phyloP scores from a whole-genome alignment of 2,888 invertebrate genomes.

The Teinopalpus imperialis region DNA sequence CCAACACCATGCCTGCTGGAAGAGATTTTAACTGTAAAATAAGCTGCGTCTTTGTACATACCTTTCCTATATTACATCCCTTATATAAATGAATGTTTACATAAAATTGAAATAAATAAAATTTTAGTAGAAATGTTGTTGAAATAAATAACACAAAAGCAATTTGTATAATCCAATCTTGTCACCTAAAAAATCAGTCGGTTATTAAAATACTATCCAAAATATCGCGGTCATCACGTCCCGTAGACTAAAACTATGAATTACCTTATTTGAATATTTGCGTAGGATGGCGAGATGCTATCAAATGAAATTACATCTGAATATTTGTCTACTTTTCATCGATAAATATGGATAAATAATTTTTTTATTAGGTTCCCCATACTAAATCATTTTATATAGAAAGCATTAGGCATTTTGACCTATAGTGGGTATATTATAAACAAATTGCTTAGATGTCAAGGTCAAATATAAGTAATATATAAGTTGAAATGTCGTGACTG shows the following conservation, averaged over 20 bases:
- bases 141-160: too few species aligned
- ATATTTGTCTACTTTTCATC: conserved; percentile 4
- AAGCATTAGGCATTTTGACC: background rate
- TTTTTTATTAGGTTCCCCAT: background rate
- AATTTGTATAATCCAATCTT: too few species aligned
- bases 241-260: background rate
- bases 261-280: conserved; percentile 10
- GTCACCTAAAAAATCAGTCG: too few species aligned
- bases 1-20: too few species aligned
- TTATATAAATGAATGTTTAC: too few species aligned
- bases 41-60: too few species aligned
- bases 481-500: too few species aligned
- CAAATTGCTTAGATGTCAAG: conserved; percentile 5
- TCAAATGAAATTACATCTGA: conserved; percentile 2
- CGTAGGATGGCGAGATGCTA: conserved; percentile 5
- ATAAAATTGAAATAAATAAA: too few species aligned
- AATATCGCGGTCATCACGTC: background rate
- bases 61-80: too few species aligned
- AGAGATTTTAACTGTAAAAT: too few species aligned
- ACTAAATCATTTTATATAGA: background rate
- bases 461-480: background rate
- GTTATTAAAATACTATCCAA: background rate
- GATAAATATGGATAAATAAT: conserved; percentile 10
- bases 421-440: background rate
- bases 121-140: too few species aligned